Evolutionary conservation across 2,797 vertebrate genomes (phyloP).

Genomic region (Apodemus agrarius): DNA sequence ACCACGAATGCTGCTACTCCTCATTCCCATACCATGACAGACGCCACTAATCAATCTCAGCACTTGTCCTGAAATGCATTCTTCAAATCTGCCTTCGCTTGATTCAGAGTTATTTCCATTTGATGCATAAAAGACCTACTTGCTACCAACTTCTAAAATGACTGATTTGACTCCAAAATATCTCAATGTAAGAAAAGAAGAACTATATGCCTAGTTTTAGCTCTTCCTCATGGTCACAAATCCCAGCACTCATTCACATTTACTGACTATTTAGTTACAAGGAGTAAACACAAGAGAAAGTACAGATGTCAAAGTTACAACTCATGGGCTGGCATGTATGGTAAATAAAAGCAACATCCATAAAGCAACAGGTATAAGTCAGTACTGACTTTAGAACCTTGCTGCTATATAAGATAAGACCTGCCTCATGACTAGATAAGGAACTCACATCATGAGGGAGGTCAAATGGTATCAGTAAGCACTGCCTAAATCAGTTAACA

Average conservation of each 20-base stretch:
- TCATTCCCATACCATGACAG: neutral
- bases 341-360: neutral
- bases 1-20: neutral
- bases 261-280: neutral
- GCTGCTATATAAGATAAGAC: conserved; percentile 1
- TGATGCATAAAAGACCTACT: neutral
- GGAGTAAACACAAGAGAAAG: neutral
- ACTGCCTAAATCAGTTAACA: neutral
- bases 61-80: neutral
- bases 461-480: neutral
- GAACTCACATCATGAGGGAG: neutral
- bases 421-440: neutral
- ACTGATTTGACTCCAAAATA: neutral
- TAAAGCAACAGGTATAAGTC: neutral
- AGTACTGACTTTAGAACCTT: neutral
- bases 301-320: neutral
- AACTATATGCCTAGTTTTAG: neutral
- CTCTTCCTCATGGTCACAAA: neutral
- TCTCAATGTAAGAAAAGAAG: neutral
- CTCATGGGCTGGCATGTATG: neutral
- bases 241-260: neutral
- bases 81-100: neutral
- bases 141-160: neutral
- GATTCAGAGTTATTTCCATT: neutral
- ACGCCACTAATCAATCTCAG: neutral